These are phyloP conservation scores for Drosophila murphyi DNA, from an alignment of 1,140 invertebrate species.

Conservation along the genomic window DNA sequence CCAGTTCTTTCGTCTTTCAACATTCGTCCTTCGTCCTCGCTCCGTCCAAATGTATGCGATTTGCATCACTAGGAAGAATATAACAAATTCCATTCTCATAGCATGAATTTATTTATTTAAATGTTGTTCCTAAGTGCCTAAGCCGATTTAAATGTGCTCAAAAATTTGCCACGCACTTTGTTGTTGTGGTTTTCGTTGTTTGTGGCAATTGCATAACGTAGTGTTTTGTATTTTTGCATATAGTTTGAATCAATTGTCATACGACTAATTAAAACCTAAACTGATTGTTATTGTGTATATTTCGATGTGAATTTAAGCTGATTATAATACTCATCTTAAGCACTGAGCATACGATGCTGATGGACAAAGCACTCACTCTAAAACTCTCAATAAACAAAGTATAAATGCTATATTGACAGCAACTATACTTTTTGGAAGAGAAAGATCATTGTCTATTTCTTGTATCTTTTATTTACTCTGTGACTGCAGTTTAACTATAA, in stretches of 20 bases:
- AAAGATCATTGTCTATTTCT: too few species aligned
- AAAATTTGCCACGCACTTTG: background rate
- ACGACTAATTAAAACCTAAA: background rate
- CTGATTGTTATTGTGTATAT: background rate
- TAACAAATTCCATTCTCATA: conserved; percentile 5
- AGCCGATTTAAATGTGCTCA: conserved; percentile 11
- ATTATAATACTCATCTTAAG: background rate
- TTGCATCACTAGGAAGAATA: background rate
- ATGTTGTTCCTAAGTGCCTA: background rate
- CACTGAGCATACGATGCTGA: background rate
- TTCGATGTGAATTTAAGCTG: background rate
- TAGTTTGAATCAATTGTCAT: background rate
- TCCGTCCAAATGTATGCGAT: conserved; percentile 3
- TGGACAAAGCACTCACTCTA: background rate
- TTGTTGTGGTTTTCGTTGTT: background rate
- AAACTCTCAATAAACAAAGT: background rate
- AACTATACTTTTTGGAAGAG: background rate
- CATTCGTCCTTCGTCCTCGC: background rate
- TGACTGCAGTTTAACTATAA: background rate
- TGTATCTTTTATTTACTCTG: too few species aligned
- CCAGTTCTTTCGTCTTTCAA: background rate
- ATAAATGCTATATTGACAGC: background rate
- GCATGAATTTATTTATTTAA: conserved; percentile 14
- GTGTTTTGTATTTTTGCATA: background rate
- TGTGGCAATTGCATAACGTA: background rate